phyloP scores from a whole-genome alignment of 2,113 vertebrate genomes.

The Rattus rattus region DNA sequence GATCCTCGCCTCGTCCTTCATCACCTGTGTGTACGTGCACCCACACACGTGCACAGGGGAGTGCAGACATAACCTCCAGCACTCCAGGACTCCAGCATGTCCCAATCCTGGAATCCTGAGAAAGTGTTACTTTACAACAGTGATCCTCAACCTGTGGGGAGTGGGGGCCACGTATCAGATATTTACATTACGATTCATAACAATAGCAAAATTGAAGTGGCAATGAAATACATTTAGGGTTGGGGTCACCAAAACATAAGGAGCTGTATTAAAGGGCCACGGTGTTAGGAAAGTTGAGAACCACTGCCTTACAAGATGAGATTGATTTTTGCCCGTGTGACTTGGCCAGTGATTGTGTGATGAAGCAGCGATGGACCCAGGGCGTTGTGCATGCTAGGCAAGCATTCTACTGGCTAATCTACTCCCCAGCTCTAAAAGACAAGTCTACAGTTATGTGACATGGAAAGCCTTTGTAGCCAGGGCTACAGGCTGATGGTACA shows the following conservation, averaged over 20 bases:
- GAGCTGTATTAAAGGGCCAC: no score
- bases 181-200: background rate
- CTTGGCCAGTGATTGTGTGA: fast-evolving
- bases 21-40: background rate
- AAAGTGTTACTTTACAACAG: fast-evolving
- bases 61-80: fast-evolving
- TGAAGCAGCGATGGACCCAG: no score
- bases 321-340: fast-evolving
- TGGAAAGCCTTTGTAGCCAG: background rate
- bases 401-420: background rate
- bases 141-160: background rate
- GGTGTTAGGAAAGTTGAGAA: background rate
- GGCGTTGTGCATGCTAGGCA: background rate
- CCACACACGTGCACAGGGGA: background rate
- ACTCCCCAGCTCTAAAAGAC: background rate
- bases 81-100: fast-evolving
- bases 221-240: background rate
- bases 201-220: background rate
- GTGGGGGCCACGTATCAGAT: background rate
- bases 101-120: background rate
- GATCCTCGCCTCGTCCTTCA: fast-evolving
- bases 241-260: background rate
- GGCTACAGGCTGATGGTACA: constrained; percentile 38
- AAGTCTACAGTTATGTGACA: background rate
- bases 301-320: background rate